These are phyloP conservation scores for Drosophila incognita DNA, from an alignment of 2,888 invertebrate species.

Conservation along the genomic window DNA sequence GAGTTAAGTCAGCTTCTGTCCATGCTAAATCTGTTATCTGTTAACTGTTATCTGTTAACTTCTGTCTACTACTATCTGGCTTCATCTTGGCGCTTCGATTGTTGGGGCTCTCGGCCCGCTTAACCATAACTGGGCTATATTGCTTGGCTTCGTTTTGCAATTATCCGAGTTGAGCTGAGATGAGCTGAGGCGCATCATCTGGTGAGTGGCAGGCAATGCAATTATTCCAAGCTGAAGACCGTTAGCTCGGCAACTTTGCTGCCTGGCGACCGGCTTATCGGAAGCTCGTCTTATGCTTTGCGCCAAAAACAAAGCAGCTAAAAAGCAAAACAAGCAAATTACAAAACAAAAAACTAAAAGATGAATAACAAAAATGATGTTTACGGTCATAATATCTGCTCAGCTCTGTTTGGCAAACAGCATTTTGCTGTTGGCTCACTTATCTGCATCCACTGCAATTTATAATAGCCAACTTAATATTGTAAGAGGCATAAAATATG, in stretches of 20 bases:
- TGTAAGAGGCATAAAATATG: slow-evolving; percentile 61
- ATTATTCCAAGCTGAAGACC: slow-evolving; percentile 35
- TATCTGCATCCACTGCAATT: slow-evolving; percentile 12
- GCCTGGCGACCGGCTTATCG: slow-evolving; percentile 28
- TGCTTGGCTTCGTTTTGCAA: slow-evolving; percentile 19
- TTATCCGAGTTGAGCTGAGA: slow-evolving; percentile 21
- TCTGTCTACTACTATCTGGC: not conserved
- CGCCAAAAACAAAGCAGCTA: not conserved
- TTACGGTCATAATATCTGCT: slow-evolving; percentile 17
- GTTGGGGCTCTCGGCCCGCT: not conserved
- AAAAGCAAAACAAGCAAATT: not conserved
- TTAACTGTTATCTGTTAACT: slow-evolving; percentile 6
- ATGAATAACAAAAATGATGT: slow-evolving; percentile 8
- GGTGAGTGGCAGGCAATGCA: slow-evolving; percentile 36
- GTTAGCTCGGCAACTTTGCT: slow-evolving; percentile 12
- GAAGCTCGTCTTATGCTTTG: slow-evolving; percentile 7
- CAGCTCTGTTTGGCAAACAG: not conserved
- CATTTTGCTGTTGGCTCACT: slow-evolving; percentile 10
- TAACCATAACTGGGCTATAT: not conserved
- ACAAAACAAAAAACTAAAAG: not conserved
- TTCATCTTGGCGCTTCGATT: not conserved
- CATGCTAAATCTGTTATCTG: slow-evolving; percentile 34
- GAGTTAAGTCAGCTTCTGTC: slow-evolving; percentile 60
- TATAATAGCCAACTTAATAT: slow-evolving; percentile 39
- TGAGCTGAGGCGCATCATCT: slow-evolving; percentile 20